Evolutionary conservation across 2,797 vertebrate species (phyloP), one percentile per base, ranked within the genome.

Genomic region (Triplophysa yarkandensis): DNA sequence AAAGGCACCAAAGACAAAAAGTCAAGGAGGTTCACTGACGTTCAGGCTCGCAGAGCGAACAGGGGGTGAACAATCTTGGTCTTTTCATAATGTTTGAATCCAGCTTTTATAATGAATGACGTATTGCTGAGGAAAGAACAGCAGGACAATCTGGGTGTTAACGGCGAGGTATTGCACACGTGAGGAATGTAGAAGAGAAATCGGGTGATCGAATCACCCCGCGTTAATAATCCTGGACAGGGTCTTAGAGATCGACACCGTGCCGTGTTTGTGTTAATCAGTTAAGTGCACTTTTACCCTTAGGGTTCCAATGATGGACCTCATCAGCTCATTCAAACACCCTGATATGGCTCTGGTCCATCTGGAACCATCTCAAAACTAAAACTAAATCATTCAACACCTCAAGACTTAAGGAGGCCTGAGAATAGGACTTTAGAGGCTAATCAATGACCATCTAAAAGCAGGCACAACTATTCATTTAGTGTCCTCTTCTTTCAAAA

Each of bases 101-200:
- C 19, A 58, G 23, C 28, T 13, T 46, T 69, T 58, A 39, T 77
- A 57, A 82, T 75, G 69, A 55, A 74, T 25, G 32, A 55, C n/a
- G 14, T 68, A 48, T 13, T 58, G 61, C 46, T 70, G 70, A 3
- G 63, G 62, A 54, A 82, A 77, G 73, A 44, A 75, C 75, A 70
- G 62, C 36, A 28, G 43, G 58, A 72, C 28, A 57, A 66, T 60
- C 11, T 68, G 44, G 30, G 4, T 41, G 68, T 66, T 68, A 66
- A 71, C 36, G 60, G 62, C n/a, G 55, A 44, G 27, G 43, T 74
- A 77, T 58, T 62, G 68, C 55, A 65, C 71, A 68, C 57, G 19
- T 41, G 67, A 77, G 68, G 70, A 55, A 80, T 71, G 80, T 74
- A 75, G 77, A 75, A 48, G 63, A 54, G 67, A 74, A 70, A 77